Evolutionary conservation across 2,113 vertebrate genomes (phyloP).

Genomic region (Poicephalus gulielmi): DNA sequence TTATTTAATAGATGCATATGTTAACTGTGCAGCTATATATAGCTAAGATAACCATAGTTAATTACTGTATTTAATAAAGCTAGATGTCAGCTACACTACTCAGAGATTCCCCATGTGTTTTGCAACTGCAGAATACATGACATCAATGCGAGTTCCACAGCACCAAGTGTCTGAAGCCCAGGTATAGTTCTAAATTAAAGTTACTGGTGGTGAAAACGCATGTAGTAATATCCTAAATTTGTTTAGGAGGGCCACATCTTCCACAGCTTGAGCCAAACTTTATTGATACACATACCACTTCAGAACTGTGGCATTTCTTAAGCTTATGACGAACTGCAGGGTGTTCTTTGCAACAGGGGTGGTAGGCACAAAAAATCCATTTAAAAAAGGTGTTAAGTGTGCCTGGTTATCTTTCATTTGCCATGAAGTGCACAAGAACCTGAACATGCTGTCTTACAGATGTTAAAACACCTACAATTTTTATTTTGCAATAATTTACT

Average conservation of each 20-base stretch:
- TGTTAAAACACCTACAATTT: background rate
- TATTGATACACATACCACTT: background rate
- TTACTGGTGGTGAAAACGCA: background rate
- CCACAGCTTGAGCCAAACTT: background rate
- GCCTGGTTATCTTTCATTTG: background rate
- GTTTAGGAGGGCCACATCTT: background rate
- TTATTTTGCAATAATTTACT: background rate
- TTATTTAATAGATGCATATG: background rate
- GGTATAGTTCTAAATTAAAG: background rate
- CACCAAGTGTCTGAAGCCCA: background rate
- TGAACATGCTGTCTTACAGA: background rate
- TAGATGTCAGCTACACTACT: background rate
- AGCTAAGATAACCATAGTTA: background rate
- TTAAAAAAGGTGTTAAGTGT: background rate
- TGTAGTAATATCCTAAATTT: background rate
- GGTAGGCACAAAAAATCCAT: background rate
- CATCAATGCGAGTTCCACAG: background rate
- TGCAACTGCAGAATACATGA: background rate
- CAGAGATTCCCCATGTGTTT: background rate
- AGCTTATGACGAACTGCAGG: background rate
- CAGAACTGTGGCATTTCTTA: background rate
- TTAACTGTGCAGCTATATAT: background rate
- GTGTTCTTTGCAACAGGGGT: background rate
- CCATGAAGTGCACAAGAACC: background rate
- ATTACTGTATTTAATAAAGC: conserved; percentile 5